Base-by-base conservation (phyloP, 2,888 invertebrate genomes). In the Oscheius sp. region DNA sequence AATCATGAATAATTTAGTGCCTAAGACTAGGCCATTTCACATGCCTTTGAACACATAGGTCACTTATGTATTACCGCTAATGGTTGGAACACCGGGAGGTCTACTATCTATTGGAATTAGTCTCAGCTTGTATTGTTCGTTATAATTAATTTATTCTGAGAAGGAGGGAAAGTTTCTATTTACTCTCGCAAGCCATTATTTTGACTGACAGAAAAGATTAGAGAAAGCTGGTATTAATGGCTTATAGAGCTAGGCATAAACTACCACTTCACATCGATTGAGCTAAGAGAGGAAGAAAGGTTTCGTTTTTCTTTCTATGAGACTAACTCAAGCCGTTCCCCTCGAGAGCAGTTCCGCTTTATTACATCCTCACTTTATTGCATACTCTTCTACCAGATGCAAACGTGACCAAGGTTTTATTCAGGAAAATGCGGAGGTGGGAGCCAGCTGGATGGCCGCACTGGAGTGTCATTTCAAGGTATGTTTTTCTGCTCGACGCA, bases 391-490 rank as follows among this genome's bases (percentile, higher is more conserved):
- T 45, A 42, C 58, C 61, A 61, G 42, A 58, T 61, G 37, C 34
- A n/a, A 48, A 3, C 20, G 37, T 48, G 48, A 52, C 29, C 50
- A 27, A 27, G 17, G 3, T 61, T 42, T 61, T 61, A 10, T 61
- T 61, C 45, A 65, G 65, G n/a, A 52, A 27, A 31, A 65, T 65
- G 65, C 34, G 50, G 29, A 53, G 50, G 25, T 65, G 39, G 50
- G 37, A 53, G 27, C 27, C 53, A 50, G 53, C 65, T 29, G 53
- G 53, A 20, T 65, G 65, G 65, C 65, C 65, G 53, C 65, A 65
- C 31, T 65, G 65, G 65, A 65, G 65, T 37, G 50, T 65, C 53
- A 37, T 65, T 29, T 65, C 65, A 33, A 65, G 65, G 65, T 65
- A 39, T 17, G 50, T 50, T 37, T 45, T 20, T 33, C 12, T 52